Conservation (phyloP, 2,888 invertebrate species). For the Scrobipalpa atriplicella region DNA sequence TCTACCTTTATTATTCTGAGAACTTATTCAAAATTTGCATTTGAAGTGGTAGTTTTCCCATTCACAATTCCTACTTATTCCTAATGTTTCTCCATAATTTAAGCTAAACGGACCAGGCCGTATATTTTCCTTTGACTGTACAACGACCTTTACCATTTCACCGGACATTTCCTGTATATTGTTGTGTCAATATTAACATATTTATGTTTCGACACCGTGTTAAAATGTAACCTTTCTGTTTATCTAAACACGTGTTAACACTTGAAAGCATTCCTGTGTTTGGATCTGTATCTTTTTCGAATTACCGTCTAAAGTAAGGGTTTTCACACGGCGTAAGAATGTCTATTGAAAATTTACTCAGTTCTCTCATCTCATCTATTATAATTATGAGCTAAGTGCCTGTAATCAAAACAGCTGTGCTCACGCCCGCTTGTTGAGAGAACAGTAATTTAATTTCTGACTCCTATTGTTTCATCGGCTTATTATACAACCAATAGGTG, state of each 20-base stretch:
- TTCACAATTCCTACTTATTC: neutral
- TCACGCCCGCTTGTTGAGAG: constrained; percentile 13
- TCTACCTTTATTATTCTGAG: neutral
- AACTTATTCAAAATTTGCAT: neutral
- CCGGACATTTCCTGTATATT: constrained; percentile 15
- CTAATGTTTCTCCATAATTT: neutral
- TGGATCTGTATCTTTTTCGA: constrained; percentile 19
- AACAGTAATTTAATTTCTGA: neutral
- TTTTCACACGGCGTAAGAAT: constrained; percentile 3
- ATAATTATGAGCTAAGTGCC: neutral
- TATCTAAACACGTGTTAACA: constrained; percentile 16
- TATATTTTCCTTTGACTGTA: neutral
- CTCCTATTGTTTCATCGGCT: constrained; percentile 3
- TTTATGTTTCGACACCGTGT: constrained; percentile 20
- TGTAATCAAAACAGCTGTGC: constrained; percentile 16
- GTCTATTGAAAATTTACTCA: neutral
- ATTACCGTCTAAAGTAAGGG: neutral
- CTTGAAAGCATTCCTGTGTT: constrained; percentile 27
- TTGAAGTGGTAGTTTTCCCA: neutral
- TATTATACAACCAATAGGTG: neutral
- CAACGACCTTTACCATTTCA: constrained; percentile 14
- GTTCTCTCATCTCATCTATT: neutral
- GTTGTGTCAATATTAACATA: constrained; percentile 22
- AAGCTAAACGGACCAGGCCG: neutral
- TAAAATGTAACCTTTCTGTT: constrained; percentile 23